Conservation (phyloP, 2,113 vertebrate genomes). For the Xiphophorus couchianus region DNA sequence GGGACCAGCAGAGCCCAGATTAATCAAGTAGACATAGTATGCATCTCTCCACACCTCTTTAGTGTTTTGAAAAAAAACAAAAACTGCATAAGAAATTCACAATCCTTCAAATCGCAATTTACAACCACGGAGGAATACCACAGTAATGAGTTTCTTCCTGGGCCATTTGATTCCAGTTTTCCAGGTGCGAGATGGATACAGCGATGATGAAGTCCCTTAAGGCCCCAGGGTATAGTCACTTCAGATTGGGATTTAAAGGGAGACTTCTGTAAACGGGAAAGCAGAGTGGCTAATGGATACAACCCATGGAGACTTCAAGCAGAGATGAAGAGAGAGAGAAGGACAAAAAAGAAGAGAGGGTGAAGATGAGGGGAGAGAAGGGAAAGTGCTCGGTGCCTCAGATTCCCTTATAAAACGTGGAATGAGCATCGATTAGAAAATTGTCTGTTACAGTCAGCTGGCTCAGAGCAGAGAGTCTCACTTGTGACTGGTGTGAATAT, state of each 20-base stretch:
- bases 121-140: constrained; percentile 66
- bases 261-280: constrained; percentile 58
- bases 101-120: constrained; percentile 68
- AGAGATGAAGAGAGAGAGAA: constrained; percentile 50
- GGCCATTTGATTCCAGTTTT: constrained; percentile 62
- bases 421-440: constrained; percentile 63
- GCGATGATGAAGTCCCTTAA: constrained; percentile 51
- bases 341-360: constrained; percentile 37
- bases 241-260: constrained; percentile 67
- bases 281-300: constrained; percentile 65
- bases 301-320: constrained; percentile 50
- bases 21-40: constrained; percentile 60
- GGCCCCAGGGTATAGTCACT: constrained; percentile 59
- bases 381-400: constrained; percentile 52
- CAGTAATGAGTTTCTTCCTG: constrained; percentile 73
- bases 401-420: constrained; percentile 45
- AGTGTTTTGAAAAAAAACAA: constrained; percentile 39
- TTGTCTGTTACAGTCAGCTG: constrained; percentile 50
- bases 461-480: constrained; percentile 51
- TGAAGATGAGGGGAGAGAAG: constrained; percentile 35
- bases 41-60: constrained; percentile 45
- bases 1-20: constrained; percentile 56
- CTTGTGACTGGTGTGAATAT: constrained; percentile 56
- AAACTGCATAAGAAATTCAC: constrained; percentile 69
- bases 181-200: constrained; percentile 65